A percentile compares a stretch with the other conserved stretches of the same genome.
These are phyloP conservation scores for Phenganax stokvisi DNA, from an alignment of 92 coral and sea anemone species.

Conservation along the genomic window DNA sequence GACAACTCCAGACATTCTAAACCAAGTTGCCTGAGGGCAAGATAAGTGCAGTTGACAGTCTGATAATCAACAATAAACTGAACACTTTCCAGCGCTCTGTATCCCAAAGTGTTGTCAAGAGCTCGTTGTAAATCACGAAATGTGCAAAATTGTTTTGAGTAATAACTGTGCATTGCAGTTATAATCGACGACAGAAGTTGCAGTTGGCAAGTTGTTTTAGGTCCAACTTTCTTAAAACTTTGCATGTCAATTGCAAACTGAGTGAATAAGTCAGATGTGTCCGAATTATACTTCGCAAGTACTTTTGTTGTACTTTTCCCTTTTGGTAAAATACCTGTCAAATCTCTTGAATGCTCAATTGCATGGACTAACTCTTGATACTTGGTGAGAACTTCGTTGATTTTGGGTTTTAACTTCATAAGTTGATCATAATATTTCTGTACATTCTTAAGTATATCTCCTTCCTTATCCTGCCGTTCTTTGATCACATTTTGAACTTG, in stretches of 20 bases:
- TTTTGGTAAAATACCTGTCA: constrained; percentile 60
- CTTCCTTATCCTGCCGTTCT: constrained; percentile 58
- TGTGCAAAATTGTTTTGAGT: constrained; percentile 61
- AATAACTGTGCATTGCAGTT: constrained; percentile 64
- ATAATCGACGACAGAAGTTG: constrained; percentile 77
- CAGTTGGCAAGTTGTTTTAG: constrained; percentile 75
- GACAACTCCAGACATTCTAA: constrained; percentile 70
- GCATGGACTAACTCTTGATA: constrained; percentile 86
- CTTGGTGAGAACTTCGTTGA: constrained; percentile 57
- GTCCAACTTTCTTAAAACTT: constrained; percentile 73
- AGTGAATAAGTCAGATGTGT: constrained; percentile 88
- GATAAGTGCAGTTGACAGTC: constrained; percentile 79
- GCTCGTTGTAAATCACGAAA: constrained; percentile 73
- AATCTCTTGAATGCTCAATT: constrained; percentile 73
- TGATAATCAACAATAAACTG: constrained; percentile 84
- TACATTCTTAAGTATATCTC: constrained; percentile 59
- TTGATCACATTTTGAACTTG: constrained; percentile 57
- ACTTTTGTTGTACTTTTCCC: constrained; percentile 75
- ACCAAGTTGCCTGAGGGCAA: constrained; percentile 75
- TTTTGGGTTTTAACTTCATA: constrained; percentile 52
- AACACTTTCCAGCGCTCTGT: constrained; percentile 65
- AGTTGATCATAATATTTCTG: constrained; percentile 56
- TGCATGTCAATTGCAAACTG: constrained; percentile 95
- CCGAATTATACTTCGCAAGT: constrained; percentile 81
- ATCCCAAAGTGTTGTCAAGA: constrained; percentile 60